Base-by-base conservation (phyloP, 2,888 invertebrate genomes). In the Lagria hirta region DNA sequence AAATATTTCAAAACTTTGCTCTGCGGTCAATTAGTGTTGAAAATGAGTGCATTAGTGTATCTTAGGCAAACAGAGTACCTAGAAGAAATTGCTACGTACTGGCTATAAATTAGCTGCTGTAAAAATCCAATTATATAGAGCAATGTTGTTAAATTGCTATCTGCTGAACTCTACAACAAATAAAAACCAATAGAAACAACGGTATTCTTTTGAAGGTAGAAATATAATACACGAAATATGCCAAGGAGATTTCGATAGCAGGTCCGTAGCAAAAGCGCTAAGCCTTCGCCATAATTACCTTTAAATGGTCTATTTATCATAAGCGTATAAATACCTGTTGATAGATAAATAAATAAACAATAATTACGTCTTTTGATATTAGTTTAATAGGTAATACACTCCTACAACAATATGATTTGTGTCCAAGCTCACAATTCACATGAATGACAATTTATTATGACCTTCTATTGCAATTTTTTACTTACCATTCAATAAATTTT, bases 11-110 rank as follows among this genome's bases (percentile, higher is more conserved):
- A 45, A 33, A 40, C 17, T n/a, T 44, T 15, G 32, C 44, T 48
- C 48, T 41, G 37, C 29, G 26, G 15, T 36, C 44, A 44, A 48
- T 48, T 48, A 48, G 41, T 36, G 29, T 22, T 44, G 30, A 44
- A 38, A 41, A 40, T 44, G 43, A 41, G 38, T 22, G 22, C 43
- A 43, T 48, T 43, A 48, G 34, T n/a, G n/a, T 33, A 37, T 27
- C 38, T 24, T 34, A 35, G 22, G 38, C 43, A 48, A 48, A 48
- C 26, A 43, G 24, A 16, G n/a, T n/a, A n/a, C n/a, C n/a, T n/a
- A n/a, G n/a, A n/a, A n/a, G 36, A 27, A 36, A 36, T 36, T 34
- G 27, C 36, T 27, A 15, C 22, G 28, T 29, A 29, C 32, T 8
- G 27, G 16, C 44, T 16, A 44, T 44, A 48, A 48, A 48, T 48